phyloP scores from a whole-genome alignment of 2,113 vertebrate genomes.

The Boleophthalmus pectinirostris region DNA sequence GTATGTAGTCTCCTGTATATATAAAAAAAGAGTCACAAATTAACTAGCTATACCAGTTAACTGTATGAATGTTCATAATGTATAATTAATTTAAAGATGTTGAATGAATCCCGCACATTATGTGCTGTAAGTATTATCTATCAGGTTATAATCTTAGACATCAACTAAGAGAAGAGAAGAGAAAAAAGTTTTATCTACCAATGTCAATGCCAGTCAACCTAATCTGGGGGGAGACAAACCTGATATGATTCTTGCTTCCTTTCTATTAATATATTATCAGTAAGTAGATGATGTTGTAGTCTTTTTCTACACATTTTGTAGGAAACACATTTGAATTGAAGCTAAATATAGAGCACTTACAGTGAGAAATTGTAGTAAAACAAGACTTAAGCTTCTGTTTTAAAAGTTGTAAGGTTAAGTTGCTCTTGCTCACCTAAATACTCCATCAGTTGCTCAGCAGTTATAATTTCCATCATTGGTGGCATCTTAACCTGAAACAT shows the following conservation, averaged over 20 bases:
- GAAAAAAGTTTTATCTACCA: neutral
- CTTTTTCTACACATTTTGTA: conserved; percentile 13
- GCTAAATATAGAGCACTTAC: neutral
- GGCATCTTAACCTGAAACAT: conserved; percentile 92
- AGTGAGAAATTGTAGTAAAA: neutral
- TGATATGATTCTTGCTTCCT: conserved; percentile 55
- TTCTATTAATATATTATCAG: conserved; percentile 33
- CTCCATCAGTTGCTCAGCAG: conserved; percentile 98
- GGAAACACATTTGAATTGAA: neutral
- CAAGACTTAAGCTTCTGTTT: too few species aligned
- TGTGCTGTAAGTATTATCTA: neutral
- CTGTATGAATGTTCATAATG: too few species aligned
- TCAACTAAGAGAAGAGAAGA: neutral
- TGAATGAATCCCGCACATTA: neutral
- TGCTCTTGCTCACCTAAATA: conserved; percentile 89
- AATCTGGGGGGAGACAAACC: conserved; percentile 38
- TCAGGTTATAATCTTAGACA: too few species aligned
- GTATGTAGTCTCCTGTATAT: conserved; percentile 94
- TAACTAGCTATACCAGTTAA: too few species aligned
- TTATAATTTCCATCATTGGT: conserved; percentile 99
- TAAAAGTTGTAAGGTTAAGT: neutral
- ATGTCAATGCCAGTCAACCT: neutral
- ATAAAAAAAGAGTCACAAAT: neutral
- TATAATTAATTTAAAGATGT: neutral
- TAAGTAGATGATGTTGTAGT: conserved; percentile 50